Conservation (phyloP, 1,140 invertebrate species). For the Venturia canescens region DNA sequence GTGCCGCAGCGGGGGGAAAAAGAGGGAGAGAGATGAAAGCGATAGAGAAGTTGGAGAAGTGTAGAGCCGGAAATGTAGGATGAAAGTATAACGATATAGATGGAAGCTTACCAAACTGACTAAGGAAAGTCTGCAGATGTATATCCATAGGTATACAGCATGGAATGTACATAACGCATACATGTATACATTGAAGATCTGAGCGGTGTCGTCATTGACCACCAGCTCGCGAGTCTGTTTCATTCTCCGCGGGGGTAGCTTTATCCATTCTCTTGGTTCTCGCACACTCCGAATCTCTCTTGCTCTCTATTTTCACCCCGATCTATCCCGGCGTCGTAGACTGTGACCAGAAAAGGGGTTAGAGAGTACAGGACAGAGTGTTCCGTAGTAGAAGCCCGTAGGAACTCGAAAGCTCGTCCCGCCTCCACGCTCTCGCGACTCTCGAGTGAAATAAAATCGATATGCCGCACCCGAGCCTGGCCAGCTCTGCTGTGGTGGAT, state of each 20-base stretch:
- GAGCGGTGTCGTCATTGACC: constrained; percentile 42
- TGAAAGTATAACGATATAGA: not conserved
- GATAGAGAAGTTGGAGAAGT: constrained; percentile 26
- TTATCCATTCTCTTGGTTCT: not conserved
- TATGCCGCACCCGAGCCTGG: constrained; percentile 66
- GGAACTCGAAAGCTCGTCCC: constrained; percentile 50
- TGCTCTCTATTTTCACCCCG: constrained; percentile 22
- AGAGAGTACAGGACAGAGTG: constrained; percentile 20
- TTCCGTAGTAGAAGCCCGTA: constrained; percentile 56
- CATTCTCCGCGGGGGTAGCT: constrained; percentile 34
- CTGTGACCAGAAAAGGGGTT: not conserved
- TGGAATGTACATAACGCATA: not conserved
- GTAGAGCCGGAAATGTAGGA: constrained; percentile 11
- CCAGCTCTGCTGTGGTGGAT: constrained; percentile 25
- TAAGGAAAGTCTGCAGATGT: not conserved
- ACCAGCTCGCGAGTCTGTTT: constrained; percentile 48
- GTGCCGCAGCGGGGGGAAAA: constrained; percentile 34
- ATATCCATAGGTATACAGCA: no score
- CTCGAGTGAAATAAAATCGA: constrained; percentile 74
- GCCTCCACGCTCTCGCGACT: constrained; percentile 51
- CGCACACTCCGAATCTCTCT: not conserved
- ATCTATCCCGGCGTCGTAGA: constrained; percentile 23
- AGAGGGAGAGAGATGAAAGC: not conserved
- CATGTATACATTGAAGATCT: not conserved
- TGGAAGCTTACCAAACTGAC: constrained; percentile 18